phyloP scores from a whole-genome alignment of 2,113 vertebrate genomes.

The Struthio camelus region DNA sequence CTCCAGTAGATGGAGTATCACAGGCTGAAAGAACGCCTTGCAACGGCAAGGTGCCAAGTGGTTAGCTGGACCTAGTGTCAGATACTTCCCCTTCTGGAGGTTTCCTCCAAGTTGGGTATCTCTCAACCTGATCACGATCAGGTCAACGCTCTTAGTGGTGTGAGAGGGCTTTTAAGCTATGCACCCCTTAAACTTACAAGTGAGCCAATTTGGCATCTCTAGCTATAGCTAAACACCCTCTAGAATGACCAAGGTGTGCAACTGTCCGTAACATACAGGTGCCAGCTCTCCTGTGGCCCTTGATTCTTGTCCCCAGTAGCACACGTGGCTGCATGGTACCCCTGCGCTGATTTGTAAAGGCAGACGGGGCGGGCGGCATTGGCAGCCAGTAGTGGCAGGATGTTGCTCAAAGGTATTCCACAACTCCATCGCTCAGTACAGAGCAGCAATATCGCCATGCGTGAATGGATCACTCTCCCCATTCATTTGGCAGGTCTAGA shows the following conservation, averaged over 20 bases:
- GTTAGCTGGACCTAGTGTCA: neutral
- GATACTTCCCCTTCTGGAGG: neutral
- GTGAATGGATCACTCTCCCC: neutral
- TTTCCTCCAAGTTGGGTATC: neutral
- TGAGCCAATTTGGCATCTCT: neutral
- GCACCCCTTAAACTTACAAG: neutral
- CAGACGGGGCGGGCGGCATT: neutral
- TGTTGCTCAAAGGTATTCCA: neutral
- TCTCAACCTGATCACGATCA: neutral
- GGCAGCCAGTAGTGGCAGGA: neutral
- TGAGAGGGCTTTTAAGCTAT: neutral
- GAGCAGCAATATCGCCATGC: rapidly evolving
- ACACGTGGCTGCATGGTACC: neutral
- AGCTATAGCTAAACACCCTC: neutral
- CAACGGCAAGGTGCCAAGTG: neutral
- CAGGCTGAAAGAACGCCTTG: neutral
- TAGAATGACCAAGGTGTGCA: neutral
- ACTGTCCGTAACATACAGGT: neutral
- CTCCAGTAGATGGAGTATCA: neutral
- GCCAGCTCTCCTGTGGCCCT: neutral
- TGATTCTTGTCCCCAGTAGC: neutral
- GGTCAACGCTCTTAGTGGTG: neutral
- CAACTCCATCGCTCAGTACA: neutral
- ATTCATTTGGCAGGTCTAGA: neutral
- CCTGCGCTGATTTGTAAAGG: neutral